These are phyloP conservation scores for Eleutherodactylus coqui DNA, from an alignment of 2,797 vertebrate species.

Conservation along the genomic window DNA sequence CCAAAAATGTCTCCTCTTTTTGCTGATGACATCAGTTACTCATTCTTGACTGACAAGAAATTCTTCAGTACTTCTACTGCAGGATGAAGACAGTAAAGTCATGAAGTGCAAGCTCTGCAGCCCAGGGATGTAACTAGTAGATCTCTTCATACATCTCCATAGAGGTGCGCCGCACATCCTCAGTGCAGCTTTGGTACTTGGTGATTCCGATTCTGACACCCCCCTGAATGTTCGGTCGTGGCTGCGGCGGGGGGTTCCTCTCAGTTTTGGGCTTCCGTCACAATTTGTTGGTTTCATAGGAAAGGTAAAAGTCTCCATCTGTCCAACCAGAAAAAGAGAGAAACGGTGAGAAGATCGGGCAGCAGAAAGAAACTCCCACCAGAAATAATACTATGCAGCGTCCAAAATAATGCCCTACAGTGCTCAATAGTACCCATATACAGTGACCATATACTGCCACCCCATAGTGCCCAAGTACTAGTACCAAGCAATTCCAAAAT, in stretches of 20 bases:
- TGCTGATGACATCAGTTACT: neutral
- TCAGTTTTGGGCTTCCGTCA: neutral
- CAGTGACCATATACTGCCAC: neutral
- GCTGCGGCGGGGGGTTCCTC: neutral
- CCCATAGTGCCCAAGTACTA: neutral
- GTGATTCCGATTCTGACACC: neutral
- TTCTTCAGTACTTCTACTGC: too few species aligned
- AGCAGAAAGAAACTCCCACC: neutral
- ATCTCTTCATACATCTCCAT: neutral
- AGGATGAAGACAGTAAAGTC: neutral
- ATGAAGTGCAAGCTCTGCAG: neutral
- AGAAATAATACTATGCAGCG: neutral
- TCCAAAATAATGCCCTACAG: neutral
- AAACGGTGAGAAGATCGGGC: neutral
- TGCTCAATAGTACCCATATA: neutral
- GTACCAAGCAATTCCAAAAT: neutral
- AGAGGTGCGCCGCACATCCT: too few species aligned
- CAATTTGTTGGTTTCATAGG: conserved; percentile 26
- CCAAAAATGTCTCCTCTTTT: neutral
- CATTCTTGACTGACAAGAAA: neutral
- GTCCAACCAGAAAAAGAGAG: neutral
- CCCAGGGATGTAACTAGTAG: neutral
- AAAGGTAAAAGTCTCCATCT: conserved; percentile 55
- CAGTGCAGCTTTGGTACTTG: too few species aligned
- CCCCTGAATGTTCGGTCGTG: too few species aligned